These are phyloP conservation scores for Drosophila pandora DNA, from an alignment of 1,140 invertebrate species.

Conservation along the genomic window DNA sequence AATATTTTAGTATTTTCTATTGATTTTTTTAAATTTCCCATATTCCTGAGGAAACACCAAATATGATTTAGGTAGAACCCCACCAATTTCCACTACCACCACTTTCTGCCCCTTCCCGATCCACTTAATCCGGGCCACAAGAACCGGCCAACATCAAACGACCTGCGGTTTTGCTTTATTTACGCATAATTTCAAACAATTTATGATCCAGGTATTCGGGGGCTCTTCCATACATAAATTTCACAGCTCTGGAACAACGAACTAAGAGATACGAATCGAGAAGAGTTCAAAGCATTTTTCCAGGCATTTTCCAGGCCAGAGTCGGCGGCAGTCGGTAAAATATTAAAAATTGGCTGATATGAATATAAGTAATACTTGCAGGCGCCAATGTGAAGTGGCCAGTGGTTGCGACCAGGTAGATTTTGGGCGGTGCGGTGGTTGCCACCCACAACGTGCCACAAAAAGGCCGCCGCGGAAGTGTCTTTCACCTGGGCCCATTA, in stretches of 20 bases:
- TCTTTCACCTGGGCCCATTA: conserved; percentile 52
- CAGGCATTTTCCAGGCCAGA: not conserved
- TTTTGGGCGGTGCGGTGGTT: conserved; percentile 43
- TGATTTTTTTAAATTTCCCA: conserved; percentile 10
- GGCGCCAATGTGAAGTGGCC: conserved; percentile 38
- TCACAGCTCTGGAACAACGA: conserved; percentile 5
- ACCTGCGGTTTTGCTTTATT: conserved; percentile 42
- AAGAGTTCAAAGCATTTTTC: conserved; percentile 61
- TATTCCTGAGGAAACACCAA: conserved; percentile 39
- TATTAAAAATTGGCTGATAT: conserved; percentile 72
- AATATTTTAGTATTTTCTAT: not conserved
- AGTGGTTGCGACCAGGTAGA: not conserved
- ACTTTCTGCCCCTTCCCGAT: not conserved
- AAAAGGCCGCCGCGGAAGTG: conserved; percentile 65
- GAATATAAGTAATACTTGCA: conserved; percentile 45
- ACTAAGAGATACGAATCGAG: conserved; percentile 5
- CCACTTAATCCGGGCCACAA: conserved; percentile 14
- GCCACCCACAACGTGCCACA: conserved; percentile 63
- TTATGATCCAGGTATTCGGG: conserved; percentile 40
- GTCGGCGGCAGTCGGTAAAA: conserved; percentile 49
- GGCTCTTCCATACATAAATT: conserved; percentile 49
- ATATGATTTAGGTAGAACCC: conserved; percentile 35
- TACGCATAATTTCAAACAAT: conserved; percentile 62
- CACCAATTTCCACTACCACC: conserved; percentile 1
- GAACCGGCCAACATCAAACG: conserved; percentile 62